A percentile compares a stretch with the other conserved stretches of the same genome.
Conservation (phyloP, 2,888 invertebrate genomes). For the Anoplius nigerrimus region DNA sequence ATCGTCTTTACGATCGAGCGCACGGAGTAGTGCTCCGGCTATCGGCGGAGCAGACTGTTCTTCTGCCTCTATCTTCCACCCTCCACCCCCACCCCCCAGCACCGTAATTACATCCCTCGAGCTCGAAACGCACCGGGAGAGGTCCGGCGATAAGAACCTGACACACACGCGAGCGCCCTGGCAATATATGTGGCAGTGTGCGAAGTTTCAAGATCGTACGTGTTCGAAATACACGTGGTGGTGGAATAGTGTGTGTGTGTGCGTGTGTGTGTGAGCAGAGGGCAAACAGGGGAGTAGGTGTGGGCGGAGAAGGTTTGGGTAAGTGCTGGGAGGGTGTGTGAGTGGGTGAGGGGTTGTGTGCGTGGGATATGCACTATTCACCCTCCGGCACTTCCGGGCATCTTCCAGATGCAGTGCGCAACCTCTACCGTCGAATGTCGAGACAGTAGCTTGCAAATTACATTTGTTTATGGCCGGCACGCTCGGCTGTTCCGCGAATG, state of each 20-base stretch:
- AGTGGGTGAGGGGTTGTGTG: neutral
- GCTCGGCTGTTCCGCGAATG: neutral
- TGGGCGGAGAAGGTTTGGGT: too few relatives aligned
- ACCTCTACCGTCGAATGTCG: conserved; percentile 20
- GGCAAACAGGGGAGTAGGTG: too few relatives aligned
- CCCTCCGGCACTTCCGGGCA: conserved; percentile 11
- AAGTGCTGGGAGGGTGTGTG: too few relatives aligned
- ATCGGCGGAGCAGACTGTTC: conserved; percentile 37
- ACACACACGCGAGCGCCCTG: conserved; percentile 8
- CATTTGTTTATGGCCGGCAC: conserved; percentile 20
- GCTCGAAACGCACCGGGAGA: conserved; percentile 27
- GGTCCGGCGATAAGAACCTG: conserved; percentile 42
- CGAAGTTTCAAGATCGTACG: too few relatives aligned
- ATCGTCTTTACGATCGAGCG: conserved; percentile 28
- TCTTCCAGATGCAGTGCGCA: conserved; percentile 21
- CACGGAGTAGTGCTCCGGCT: conserved; percentile 23
- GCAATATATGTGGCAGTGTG: too few relatives aligned
- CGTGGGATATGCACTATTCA: neutral
- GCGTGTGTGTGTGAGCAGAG: too few relatives aligned
- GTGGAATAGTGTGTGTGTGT: too few relatives aligned
- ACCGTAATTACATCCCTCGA: conserved; percentile 50
- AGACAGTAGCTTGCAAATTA: conserved; percentile 18
- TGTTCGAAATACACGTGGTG: too few relatives aligned
- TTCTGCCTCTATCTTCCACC: conserved; percentile 17
- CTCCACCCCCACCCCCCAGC: conserved; percentile 32